Evolutionary conservation across 2,888 invertebrate genomes (phyloP), one percentile per base, ranked within the genome.

Genomic region (Oscheius sp.): DNA sequence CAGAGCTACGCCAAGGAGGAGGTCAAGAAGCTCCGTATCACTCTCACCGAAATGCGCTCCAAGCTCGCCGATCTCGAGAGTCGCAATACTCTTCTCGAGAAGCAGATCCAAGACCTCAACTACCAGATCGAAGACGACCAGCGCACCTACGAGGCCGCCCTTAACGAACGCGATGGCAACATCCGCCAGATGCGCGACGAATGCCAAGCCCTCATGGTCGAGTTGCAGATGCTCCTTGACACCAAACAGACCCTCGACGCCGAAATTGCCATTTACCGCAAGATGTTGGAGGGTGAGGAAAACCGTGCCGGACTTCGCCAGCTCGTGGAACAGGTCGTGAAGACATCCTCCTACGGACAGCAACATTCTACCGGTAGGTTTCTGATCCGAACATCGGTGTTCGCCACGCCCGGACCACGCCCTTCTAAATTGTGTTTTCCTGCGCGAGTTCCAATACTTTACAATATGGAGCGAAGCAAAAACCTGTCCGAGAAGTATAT

Each of bases 231-330:
- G 87, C 78, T 91, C 70, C 89, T 91, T 86, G 91, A 91, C 85
- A 90, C 90, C 82, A 92, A 92, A 81, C 90, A 91, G 71, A 91
- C 91, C 29, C 87, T 92, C 75, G 92, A 91, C 87, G 90, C 91
- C 73, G 91, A 91, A 87, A 91, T 91, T 79, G 91, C 91, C 78
- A 92, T 92, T 78, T 91, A 92, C 89, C 89, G 91, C 78, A 91
- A 91, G 82, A 90, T 91, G 87, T 86, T 91, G 84, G 92, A 91
- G 85, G 90, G 91, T 51, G 92, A 92, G 81, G 92, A 92, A 85
- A 91, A 89, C 87, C 90, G 91, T 33, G 85, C 87, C n/a, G 89
- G 89, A 2, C 84, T 89, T 32, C 84, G 85, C 53, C 88, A 88
- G 73, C 82, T 89, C 21, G 89, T 89, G 55, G 89, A 89, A 73